Conservation (phyloP, 2,888 invertebrate genomes). For the Panzeria rudis region DNA sequence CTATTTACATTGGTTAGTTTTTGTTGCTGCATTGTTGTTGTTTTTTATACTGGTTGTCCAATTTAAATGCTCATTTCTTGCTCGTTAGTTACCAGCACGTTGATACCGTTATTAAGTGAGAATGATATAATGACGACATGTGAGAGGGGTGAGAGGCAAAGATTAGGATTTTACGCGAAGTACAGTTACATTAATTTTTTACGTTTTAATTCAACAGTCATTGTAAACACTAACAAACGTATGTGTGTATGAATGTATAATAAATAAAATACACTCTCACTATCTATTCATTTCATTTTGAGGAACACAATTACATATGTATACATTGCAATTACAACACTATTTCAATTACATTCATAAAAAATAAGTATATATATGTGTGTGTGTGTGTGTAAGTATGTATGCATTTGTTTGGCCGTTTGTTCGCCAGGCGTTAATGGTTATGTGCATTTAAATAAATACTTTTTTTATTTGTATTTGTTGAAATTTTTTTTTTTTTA, state of each 20-base stretch:
- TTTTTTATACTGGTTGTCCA: slow-evolving; percentile 46
- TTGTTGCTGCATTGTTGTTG: slow-evolving; percentile 30
- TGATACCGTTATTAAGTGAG: slow-evolving; percentile 49
- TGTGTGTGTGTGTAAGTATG: background rate
- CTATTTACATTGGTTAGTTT: background rate
- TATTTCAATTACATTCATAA: slow-evolving; percentile 20
- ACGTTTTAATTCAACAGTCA: slow-evolving; percentile 1
- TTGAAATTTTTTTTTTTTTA: slow-evolving; percentile 6
- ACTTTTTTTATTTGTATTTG: slow-evolving; percentile 47
- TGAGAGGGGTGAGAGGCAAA: background rate
- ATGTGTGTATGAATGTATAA: background rate
- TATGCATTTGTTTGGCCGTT: slow-evolving; percentile 8
- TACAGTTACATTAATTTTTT: slow-evolving; percentile 7
- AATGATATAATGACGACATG: slow-evolving; percentile 54
- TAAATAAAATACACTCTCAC: background rate
- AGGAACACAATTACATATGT: slow-evolving; percentile 5
- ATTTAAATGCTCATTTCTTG: slow-evolving; percentile 68
- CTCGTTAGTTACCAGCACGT: slow-evolving; percentile 61
- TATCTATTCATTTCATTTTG: slow-evolving; percentile 14
- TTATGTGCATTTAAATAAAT: slow-evolving; percentile 64
- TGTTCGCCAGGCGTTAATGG: slow-evolving; percentile 60
- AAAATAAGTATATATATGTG: no score
- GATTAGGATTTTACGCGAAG: background rate
- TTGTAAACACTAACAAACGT: background rate
- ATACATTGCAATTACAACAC: slow-evolving; percentile 1